Evolutionary conservation across 2,113 vertebrate species (phyloP), one percentile per base, ranked within the genome.

Genomic region (Solea senegalensis): DNA sequence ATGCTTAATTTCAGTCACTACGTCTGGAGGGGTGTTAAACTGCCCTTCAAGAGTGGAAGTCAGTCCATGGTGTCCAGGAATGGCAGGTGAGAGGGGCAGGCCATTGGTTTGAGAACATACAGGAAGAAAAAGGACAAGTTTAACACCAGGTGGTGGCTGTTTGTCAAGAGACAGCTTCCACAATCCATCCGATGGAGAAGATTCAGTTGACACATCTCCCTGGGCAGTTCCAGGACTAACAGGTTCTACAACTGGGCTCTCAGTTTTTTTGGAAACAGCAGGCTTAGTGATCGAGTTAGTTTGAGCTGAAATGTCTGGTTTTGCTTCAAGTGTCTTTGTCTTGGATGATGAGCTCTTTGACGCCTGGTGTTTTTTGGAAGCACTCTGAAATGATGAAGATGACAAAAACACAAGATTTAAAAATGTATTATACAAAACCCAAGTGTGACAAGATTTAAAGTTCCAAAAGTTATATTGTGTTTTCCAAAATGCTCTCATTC

Each of bases 61-160:
- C 3, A 34, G 21, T 8, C 44, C 7, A 0, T 61, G n/a, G 1
- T 46, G 59, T 14, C 45, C 49, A 2, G 77, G 27, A 21, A 63
- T 2, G 3, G 26, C 26, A 27, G 79, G 44, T 0, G 78, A 16
- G 40, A 80, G 21, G 0, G 81, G 39, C 8, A 76, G 15, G 50
- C 60, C 39, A 0, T 54, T 27, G 8, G 14, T 59, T 59, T 76
- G 70, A 6, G 76, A 15, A 46, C 76, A 58, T 13, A 85, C 69
- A 0, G 92, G 90, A 52, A 94, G 26, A 57, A 93, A 69, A 55
- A 94, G 62, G 2, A 94, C 83, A 3, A 94, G 73, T 3, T 90
- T 82, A 3, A 84, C 21, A 6, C 84, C 87, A 13, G 90, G 86
- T 63, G 87, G 82, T 0, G 86, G 86, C 1, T 69, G 44, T 63